Conservation (phyloP, 1,140 invertebrate genomes). For the Caerostris extrusa region DNA sequence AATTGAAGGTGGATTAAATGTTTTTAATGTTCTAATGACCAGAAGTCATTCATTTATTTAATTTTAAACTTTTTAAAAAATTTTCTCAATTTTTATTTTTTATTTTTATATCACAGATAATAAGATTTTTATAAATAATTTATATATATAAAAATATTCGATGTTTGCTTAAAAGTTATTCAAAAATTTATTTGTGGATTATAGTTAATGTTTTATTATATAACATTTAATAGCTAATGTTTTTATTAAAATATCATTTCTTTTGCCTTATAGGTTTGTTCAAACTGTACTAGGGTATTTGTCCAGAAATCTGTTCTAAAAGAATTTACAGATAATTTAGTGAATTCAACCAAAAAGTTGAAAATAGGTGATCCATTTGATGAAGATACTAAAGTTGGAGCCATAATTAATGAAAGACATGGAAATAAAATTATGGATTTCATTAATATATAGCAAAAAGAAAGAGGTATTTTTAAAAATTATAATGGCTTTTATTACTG, state of each 20-base stretch:
- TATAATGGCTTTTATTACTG: neutral
- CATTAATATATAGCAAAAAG: constrained; percentile 80
- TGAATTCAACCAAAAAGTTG: constrained; percentile 82
- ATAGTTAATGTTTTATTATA: too few relatives aligned
- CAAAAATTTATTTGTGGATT: too few relatives aligned
- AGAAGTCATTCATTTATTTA: too few relatives aligned
- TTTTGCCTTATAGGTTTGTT: constrained; percentile 88
- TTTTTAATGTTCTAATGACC: too few relatives aligned
- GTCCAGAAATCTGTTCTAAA: constrained; percentile 83
- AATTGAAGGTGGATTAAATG: too few relatives aligned
- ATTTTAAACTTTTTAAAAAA: too few relatives aligned
- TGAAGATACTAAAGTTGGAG: constrained; percentile 82
- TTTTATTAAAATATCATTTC: neutral
- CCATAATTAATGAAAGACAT: constrained; percentile 84
- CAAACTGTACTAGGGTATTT: constrained; percentile 85
- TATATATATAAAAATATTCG: too few relatives aligned
- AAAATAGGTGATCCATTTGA: constrained; percentile 83
- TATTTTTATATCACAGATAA: too few relatives aligned
- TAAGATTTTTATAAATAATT: too few relatives aligned
- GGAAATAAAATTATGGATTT: constrained; percentile 83
- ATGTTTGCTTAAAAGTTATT: too few relatives aligned
- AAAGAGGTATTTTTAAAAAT: constrained; percentile 79
- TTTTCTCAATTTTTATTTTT: too few relatives aligned
- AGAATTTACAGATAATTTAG: constrained; percentile 83
- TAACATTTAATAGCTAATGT: neutral